Evolutionary conservation across 2,113 vertebrate genomes (phyloP), one percentile per base, ranked within the genome.

Genomic region (Ptilorrhoa leucosticta): DNA sequence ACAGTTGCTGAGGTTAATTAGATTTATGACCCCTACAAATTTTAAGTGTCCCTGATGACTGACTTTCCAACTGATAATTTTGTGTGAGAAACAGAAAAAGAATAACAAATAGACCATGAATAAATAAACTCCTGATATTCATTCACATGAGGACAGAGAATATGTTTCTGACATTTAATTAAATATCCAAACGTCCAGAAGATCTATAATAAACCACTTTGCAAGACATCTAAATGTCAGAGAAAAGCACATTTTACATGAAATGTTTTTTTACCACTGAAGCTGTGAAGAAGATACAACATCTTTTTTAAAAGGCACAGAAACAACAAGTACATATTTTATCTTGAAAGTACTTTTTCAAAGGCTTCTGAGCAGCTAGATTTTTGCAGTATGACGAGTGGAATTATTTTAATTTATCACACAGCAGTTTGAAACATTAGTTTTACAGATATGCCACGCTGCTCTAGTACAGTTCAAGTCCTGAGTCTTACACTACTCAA

Each of bases 131-230:
- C 83, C 94, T 96, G 94, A 40, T 90, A 92, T 76, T 94, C 79
- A 85, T 97, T 93, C 97, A 82, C 87, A 94, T 23, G 90, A 88
- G 97, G 64, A 65, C 75, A 72, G 88, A 97, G 96, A 97, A 95
- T 97, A 92, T 93, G 95, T 93, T 97, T 97, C 95, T 97, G 97
- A 97, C 96, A 97, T 97, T 98, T 98, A 98, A 98, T 98, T 98
- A 98, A 98, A 98, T 96, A 98, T 86, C 97, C 91, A 97, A 97
- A 97, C 24, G 97, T 97, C 97, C 98, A 97, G 71, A 87, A 95
- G 92, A 96, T 96, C 97, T 97, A 89, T 97, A 97, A 98, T 98
- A 98, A 98, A 97, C 96, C 96, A 96, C 94, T 98, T 97, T 93
- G 96, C 91, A 88, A 97, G 97, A 95, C 92, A 39, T 97, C 91